Evolutionary conservation across 2,888 invertebrate species (phyloP), one percentile per base, ranked within the genome.

Genomic region (Agrotis ipsilon): DNA sequence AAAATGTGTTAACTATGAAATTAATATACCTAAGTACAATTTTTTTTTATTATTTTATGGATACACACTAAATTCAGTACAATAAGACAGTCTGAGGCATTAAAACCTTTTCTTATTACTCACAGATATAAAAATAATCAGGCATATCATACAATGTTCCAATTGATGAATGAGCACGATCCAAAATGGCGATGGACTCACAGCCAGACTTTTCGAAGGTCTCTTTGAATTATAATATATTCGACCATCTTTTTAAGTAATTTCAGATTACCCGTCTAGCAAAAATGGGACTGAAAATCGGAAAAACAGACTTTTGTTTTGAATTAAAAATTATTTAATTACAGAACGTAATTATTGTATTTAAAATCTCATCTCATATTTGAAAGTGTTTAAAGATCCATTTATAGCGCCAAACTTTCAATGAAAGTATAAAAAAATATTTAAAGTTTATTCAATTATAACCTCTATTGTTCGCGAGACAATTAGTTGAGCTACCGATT

Each of bases 111-210:
- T 39, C 11, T 39, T 54, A 14, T 2, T 14, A 24, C 13, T 32
- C 18, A n/a, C 13, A 11, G 39, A 39, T 27, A 11, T 21, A 55
- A 0, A 18, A 66, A 16, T 14, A 27, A 43, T 48, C 3, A 21
- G 3, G 19, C 21, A 43, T 57, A 24, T 67, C 7, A 4, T 45
- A n/a, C 45, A 55, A 55, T 49, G 49, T 49, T 62, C 43, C 14
- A 32, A 18, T 58, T 24, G n/a, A 18, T 39, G 14, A 49, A 39
- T 59, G 80, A 80, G 76, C 80, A 59, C 80, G 75, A 74, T 76
- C 76, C 67, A 51, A 13, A 21, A 59, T 46, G 62, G 67, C 49
- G 18, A 43, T 18, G 66, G 76, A 67, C 80, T 80, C 80, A 55
- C 76, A 80, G 80, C 49, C 18, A 6, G 19, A 43, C 14, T n/a